phyloP scores from a whole-genome alignment of 2,113 vertebrate species.

The Caracal caracal region DNA sequence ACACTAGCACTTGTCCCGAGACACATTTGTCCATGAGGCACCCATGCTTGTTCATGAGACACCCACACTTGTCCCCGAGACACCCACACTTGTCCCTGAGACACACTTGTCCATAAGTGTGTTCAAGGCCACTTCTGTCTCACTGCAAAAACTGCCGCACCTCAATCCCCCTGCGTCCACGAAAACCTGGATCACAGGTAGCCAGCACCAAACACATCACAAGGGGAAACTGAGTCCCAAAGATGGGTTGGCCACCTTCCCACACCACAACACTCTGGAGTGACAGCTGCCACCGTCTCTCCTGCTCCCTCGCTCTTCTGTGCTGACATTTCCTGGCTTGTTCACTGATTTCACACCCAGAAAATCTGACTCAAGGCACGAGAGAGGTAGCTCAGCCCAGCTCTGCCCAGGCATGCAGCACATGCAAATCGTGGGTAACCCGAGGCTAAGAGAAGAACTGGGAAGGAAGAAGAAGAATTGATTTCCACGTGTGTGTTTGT shows the following conservation, averaged over 20 bases:
- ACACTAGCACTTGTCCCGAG: too few relatives aligned
- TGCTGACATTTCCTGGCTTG: constrained; percentile 66
- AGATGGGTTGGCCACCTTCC: neutral
- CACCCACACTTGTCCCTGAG: neutral
- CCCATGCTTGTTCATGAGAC: neutral
- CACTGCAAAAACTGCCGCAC: neutral
- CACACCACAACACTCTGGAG: neutral
- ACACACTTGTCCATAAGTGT: neutral
- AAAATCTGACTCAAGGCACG: constrained; percentile 74
- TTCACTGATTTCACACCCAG: constrained; percentile 70
- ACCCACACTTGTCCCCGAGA: neutral
- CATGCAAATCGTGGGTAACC: neutral
- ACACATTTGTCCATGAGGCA: neutral
- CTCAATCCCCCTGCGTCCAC: neutral
- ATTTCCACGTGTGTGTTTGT: constrained; percentile 40
- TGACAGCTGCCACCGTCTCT: neutral
- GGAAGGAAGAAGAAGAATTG: constrained; percentile 60
- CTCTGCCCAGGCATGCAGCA: constrained; percentile 44
- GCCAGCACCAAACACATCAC: neutral
- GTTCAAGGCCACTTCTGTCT: constrained; percentile 1
- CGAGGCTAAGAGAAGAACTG: constrained; percentile 22
- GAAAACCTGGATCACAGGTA: neutral
- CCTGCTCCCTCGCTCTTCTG: neutral
- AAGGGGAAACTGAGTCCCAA: neutral
- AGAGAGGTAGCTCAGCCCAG: constrained; percentile 53